phyloP scores from a whole-genome alignment of 2,888 invertebrate species.

The Nysson spinosus region DNA sequence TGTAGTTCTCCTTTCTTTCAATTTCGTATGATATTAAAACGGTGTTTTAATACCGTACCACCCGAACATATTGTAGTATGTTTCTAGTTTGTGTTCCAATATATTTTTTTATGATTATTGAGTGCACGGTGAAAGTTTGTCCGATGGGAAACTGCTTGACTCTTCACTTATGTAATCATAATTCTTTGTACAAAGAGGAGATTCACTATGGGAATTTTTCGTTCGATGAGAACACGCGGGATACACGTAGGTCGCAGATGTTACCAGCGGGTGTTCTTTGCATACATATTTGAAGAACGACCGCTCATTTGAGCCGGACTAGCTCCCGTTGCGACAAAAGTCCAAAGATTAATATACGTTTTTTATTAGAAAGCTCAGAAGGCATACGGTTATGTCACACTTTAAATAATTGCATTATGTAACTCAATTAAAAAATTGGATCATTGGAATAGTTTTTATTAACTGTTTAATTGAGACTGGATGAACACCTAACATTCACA shows the following conservation, averaged over 20 bases:
- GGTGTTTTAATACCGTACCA: no score
- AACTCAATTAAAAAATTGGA: conserved; percentile 30
- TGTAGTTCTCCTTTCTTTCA: no score
- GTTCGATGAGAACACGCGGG: conserved; percentile 42
- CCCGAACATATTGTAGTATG: no score
- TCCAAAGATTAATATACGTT: conserved; percentile 49
- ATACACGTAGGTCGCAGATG: conserved; percentile 51
- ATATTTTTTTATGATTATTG: no score
- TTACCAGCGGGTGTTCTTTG: conserved; percentile 55
- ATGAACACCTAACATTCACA: no score
- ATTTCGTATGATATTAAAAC: no score
- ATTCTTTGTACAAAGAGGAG: conserved; percentile 42
- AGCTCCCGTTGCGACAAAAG: conserved; percentile 53
- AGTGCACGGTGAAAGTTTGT: no score
- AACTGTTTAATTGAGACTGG: no score
- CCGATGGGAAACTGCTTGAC: no score
- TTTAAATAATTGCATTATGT: conserved; percentile 44
- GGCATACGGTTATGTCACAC: conserved; percentile 23
- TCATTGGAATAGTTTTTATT: no score
- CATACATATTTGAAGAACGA: conserved; percentile 51
- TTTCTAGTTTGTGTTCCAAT: no score
- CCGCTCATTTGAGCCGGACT: conserved; percentile 44
- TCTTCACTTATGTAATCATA: conserved; percentile 34
- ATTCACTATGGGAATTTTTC: conserved; percentile 47
- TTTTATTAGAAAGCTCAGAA: conserved; percentile 38